phyloP scores from a whole-genome alignment of 2,888 invertebrate species.

The Xanthia icteritia region DNA sequence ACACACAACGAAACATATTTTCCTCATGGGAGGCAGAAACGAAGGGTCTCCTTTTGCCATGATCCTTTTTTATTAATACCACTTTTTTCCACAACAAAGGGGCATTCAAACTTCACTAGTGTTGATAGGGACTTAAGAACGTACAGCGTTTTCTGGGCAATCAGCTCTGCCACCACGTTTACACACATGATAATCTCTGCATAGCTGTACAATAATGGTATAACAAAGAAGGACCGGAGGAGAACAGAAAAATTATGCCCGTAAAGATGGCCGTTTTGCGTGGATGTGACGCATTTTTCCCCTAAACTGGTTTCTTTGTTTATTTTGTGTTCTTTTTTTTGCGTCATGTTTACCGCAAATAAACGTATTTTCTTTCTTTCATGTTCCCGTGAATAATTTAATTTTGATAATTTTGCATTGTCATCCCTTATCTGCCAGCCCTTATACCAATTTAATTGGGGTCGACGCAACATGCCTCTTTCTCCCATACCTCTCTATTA shows the following conservation, averaged over 20 bases:
- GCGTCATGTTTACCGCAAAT: too few species aligned
- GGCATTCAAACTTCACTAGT: constrained; percentile 3
- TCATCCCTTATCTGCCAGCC: background rate
- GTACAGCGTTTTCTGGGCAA: too few species aligned
- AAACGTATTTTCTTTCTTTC: too few species aligned
- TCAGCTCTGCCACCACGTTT: too few species aligned
- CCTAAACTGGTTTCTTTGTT: too few species aligned
- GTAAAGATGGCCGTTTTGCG: too few species aligned
- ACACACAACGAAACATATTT: constrained; percentile 37
- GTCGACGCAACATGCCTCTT: background rate
- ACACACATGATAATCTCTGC: background rate
- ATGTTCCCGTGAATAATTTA: background rate
- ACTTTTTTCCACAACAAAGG: constrained; percentile 10
- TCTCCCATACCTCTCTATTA: background rate
- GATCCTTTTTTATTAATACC: constrained; percentile 23
- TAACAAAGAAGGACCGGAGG: background rate
- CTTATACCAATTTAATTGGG: background rate
- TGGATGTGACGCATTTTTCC: too few species aligned
- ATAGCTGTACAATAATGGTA: background rate
- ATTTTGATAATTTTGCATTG: background rate
- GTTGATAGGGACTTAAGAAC: background rate
- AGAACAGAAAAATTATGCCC: background rate
- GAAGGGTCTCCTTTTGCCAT: constrained; percentile 13
- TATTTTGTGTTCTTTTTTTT: too few species aligned
- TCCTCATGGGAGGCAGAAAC: constrained; percentile 24